These are phyloP conservation scores for Nineta flava DNA, from an alignment of 2,888 invertebrate species.

Conservation along the genomic window DNA sequence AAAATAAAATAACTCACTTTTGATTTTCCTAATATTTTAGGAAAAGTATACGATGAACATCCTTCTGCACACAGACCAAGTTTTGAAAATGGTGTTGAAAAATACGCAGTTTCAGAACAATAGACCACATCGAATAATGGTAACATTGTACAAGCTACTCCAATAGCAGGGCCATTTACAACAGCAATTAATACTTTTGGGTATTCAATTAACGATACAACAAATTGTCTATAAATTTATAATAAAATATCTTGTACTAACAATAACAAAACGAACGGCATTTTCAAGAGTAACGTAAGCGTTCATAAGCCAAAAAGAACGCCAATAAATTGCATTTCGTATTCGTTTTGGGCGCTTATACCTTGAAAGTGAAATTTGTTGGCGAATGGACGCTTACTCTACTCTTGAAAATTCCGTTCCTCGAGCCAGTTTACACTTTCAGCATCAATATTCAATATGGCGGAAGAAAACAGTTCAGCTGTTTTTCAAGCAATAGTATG, in stretches of 20 bases:
- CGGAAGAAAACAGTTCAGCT: too few relatives aligned
- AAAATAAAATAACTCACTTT: slow-evolving; percentile 39
- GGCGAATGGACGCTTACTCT: too few relatives aligned
- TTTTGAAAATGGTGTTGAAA: slow-evolving; percentile 73
- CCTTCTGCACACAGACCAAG: slow-evolving; percentile 81
- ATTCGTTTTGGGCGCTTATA: too few relatives aligned
- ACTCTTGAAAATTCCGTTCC: too few relatives aligned
- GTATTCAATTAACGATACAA: slow-evolving; percentile 65
- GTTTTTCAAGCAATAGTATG: too few relatives aligned
- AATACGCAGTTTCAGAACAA: slow-evolving; percentile 73
- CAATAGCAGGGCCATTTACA: slow-evolving; percentile 90
- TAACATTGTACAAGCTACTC: slow-evolving; percentile 72
- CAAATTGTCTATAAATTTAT: slow-evolving; percentile 36
- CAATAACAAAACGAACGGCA: neutral
- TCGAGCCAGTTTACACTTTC: too few relatives aligned
- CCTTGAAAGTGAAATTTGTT: too few relatives aligned
- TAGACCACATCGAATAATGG: slow-evolving; percentile 79
- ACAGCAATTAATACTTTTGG: slow-evolving; percentile 77
- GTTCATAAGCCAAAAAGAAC: too few relatives aligned
- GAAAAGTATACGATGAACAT: slow-evolving; percentile 74
- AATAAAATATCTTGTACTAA: neutral
- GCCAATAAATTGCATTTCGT: neutral
- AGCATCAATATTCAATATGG: too few relatives aligned
- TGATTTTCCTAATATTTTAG: slow-evolving; percentile 64
- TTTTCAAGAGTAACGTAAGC: too few relatives aligned